Base-by-base conservation (phyloP, 2,888 invertebrate species). In the Pseudococcus viburni region DNA sequence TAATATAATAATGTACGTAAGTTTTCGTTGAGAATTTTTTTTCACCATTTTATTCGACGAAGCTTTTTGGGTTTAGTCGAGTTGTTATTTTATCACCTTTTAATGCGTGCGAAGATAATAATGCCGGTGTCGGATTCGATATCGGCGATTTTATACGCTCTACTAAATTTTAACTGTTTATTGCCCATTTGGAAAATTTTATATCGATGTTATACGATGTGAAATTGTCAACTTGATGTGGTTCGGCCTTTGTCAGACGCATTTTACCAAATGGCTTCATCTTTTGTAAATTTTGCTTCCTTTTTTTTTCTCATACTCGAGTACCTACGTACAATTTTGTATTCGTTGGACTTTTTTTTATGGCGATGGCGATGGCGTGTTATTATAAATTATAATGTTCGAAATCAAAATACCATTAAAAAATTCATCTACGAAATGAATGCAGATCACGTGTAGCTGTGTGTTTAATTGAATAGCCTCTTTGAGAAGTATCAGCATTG, bases 171-270 rank as follows among this genome's bases (percentile, higher is more conserved):
- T n/a, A 33, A 77, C 33, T 33, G 39, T 77, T 77, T 77, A 77
- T 77, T 33, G 77, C 77, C 77, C 77, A 77, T 42, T 77, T 33
- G 12, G 33, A 33, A 42, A 77, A 77, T 77, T 77, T 77, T 42
- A 77, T 33, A 42, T 42, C 39, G 12, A 17, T n/a, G 33, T 77
- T 77, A 33, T 33, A 39, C 33, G 39, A 77, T 15, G 39, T n/a
- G 77, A 77, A 77, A 77, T 77, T 77, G 77, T 42, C 77, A 77
- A 77, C 33, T 77, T n/a, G 77, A 77, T 77, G 77, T 77, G 64
- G 64, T 64, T 64, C 22, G 19, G 19, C 64, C 64, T 64, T 64
- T 64, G 64, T 64, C 7, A 19, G 9, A 1, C 1, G 12, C 22
- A 0, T 64, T 64, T 64, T 64, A 64, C 19, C 8, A 22, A 64